phyloP scores from a whole-genome alignment of 2,113 vertebrate species.

The Bostrychus sinensis region DNA sequence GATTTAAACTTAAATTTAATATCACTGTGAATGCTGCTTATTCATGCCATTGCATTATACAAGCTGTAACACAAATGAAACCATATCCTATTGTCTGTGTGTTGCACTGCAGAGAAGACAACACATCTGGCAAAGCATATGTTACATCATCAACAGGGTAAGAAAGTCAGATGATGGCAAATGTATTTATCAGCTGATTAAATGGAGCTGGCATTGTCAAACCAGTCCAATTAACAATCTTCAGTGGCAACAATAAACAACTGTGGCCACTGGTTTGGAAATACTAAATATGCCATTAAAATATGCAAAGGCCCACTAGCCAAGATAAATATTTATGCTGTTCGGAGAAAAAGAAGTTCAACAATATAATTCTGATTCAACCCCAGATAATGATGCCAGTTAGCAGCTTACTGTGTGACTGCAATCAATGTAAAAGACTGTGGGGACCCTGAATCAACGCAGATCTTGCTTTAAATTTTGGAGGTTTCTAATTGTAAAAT shows the following conservation, averaged over 20 bases:
- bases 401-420: background rate
- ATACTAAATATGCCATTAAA: background rate
- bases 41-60: too few relatives aligned
- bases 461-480: too few relatives aligned
- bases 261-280: background rate
- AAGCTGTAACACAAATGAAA: background rate
- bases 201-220: background rate
- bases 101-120: too few relatives aligned
- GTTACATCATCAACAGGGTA: background rate
- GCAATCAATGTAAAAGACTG: constrained; percentile 1
- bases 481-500: too few relatives aligned
- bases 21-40: too few relatives aligned
- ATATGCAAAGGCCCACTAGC: background rate
- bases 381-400: background rate
- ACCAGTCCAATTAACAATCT: background rate
- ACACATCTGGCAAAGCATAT: background rate
- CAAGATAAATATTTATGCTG: background rate
- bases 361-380: background rate
- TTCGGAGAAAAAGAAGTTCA: background rate
- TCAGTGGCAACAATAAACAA: background rate
- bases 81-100: background rate
- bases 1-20: too few relatives aligned
- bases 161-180: background rate
- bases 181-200: background rate
- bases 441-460: too few relatives aligned